These are phyloP conservation scores for Hyles euphorbiae DNA, from an alignment of 1,140 invertebrate genomes.

Conservation along the genomic window DNA sequence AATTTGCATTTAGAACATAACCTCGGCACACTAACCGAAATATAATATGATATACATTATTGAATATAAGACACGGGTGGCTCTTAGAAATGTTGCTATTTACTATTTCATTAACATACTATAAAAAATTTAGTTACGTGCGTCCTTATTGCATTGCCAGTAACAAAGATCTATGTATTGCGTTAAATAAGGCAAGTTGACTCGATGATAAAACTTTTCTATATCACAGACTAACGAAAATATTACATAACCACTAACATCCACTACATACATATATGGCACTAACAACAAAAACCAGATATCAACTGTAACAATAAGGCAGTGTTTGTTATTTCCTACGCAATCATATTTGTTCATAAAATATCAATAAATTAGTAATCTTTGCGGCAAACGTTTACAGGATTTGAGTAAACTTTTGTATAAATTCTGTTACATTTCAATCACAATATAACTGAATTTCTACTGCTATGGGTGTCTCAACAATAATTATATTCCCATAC, in stretches of 20 bases:
- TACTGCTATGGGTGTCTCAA: conserved; percentile 51
- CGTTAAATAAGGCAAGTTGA: conserved; percentile 45
- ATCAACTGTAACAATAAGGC: conserved; percentile 36
- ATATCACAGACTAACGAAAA: conserved; percentile 73
- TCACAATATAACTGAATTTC: conserved; percentile 61
- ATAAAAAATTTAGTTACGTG: conserved; percentile 9
- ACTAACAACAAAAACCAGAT: conserved; percentile 62
- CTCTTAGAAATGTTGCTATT: too few species aligned
- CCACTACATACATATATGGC: conserved; percentile 64
- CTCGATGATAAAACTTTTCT: conserved; percentile 52
- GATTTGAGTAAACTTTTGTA: background rate
- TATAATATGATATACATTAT: too few species aligned
- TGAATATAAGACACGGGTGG: too few species aligned
- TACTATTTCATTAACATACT: conserved; percentile 3
- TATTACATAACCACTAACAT: conserved; percentile 55
- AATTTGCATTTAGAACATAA: too few species aligned
- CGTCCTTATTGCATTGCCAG: conserved; percentile 5
- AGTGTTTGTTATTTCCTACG: conserved; percentile 23
- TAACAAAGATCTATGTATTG: too few species aligned
- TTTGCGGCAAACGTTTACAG: too few species aligned
- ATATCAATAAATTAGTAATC: background rate
- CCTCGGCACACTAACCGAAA: too few species aligned
- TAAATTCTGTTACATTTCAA: conserved; percentile 59
- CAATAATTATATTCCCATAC: conserved; percentile 44
- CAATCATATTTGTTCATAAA: conserved; percentile 13